Base-by-base conservation (phyloP, 2,797 vertebrate genomes). In the Atherinosoma microstoma region DNA sequence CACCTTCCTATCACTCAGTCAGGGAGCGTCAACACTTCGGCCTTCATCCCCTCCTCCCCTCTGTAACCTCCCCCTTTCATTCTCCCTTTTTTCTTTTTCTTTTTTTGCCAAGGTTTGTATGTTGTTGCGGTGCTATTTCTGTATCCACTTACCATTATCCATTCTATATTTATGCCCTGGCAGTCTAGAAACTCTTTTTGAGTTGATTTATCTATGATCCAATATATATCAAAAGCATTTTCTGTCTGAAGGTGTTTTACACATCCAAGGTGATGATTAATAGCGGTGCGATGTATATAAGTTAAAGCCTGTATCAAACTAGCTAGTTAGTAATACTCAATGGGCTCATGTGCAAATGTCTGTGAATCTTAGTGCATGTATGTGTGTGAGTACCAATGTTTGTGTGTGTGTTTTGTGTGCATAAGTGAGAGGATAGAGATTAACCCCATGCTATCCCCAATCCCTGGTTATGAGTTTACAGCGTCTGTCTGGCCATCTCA, bases 381-480 rank as follows among this genome's bases (percentile, higher is more conserved):
- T 83, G 64, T 70, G 54, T 69, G 74, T 36, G 47, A 66, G 56
- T n/a, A 40, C 63, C 71, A 78, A 75, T 61, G 84, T 34, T 78
- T 73, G 75, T 74, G 79, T 66, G 36, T 80, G 82, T 80, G 70
- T 70, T 92, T 81, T 85, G 93, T 94, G 94, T 93, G 93, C 87
- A 93, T 93, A 94, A 94, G 90, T 92, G 94, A 93, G 94, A 93
- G 91, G 79, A 80, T 91, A 92, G 94, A 96, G 96, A 96, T 96
- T 96, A 96, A 96, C 96, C 96, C 95, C 94, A 95, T 94, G 96
- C 95, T 95, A 96, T 94, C 94, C 94, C 91, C 95, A 96, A 96
- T 96, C 96, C 96, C 93, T 91, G 93, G 95, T 97, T 96, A 97
- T 96, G 96, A 96, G 96, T 96, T 95, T 95, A 95, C 94, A 96